These are phyloP conservation scores for Oxycera nigricornis DNA, from an alignment of 2,888 invertebrate species.

Conservation along the genomic window DNA sequence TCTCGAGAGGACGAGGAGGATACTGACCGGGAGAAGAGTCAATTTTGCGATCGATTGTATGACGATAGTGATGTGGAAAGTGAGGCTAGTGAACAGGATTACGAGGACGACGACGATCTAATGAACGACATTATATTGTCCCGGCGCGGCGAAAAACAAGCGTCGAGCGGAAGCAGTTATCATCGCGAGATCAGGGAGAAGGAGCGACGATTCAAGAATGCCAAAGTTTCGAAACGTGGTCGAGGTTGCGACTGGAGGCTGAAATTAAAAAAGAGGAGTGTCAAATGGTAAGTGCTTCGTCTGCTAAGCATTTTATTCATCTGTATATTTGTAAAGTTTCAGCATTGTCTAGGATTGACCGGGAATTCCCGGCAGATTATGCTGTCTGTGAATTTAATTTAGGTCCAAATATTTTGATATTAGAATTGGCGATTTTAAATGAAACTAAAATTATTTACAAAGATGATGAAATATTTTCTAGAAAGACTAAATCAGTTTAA, in stretches of 20 bases:
- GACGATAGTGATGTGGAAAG: not conserved
- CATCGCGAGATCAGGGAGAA: not conserved
- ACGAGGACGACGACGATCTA: not conserved
- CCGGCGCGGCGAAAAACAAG: not conserved
- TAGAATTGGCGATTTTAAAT: no score
- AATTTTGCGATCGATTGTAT: not conserved
- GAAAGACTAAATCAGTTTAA: no score
- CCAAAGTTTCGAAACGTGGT: not conserved
- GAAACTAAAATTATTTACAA: no score
- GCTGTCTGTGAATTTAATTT: no score
- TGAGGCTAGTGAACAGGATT: not conserved
- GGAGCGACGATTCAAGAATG: not conserved
- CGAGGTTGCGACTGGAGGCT: conserved; percentile 20
- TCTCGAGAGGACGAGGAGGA: not conserved
- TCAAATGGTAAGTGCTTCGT: conserved; percentile 40
- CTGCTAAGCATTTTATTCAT: not conserved
- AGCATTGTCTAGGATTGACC: not conserved
- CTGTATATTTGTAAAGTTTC: not conserved
- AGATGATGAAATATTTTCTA: no score
- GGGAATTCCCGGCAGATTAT: not conserved
- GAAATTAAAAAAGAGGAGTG: conserved; percentile 39
- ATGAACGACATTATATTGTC: not conserved
- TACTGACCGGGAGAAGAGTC: not conserved
- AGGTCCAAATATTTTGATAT: no score
- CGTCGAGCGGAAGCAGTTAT: not conserved